A percentile compares a stretch with the other conserved stretches of the same genome.
These are phyloP conservation scores for Ceyx margarethae DNA, from an alignment of 2,113 vertebrate species.

Conservation along the genomic window DNA sequence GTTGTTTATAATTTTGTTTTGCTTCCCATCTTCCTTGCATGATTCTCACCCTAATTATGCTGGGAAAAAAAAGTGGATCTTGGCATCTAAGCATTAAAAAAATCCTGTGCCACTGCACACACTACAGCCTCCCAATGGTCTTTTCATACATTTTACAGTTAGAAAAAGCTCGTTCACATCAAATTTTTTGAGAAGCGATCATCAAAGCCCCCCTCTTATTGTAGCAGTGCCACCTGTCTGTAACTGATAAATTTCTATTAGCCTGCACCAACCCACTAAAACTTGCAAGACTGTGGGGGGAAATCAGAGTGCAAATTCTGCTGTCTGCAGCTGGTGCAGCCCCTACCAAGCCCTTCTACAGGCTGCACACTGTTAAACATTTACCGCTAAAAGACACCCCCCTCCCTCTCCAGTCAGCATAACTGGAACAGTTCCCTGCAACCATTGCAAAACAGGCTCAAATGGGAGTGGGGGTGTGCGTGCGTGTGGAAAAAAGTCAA, in stretches of 20 bases:
- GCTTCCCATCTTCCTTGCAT: neutral
- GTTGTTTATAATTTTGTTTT: neutral
- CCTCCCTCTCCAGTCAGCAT: neutral
- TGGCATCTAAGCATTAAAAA: neutral
- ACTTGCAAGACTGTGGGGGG: neutral
- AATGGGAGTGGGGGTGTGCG: neutral
- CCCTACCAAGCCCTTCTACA: neutral
- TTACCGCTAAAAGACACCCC: neutral
- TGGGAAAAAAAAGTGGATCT: neutral
- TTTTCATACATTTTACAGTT: neutral
- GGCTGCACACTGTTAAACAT: neutral
- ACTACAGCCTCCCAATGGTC: neutral
- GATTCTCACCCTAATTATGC: neutral
- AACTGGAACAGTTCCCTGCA: neutral
- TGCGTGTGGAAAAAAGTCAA: neutral
- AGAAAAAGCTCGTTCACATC: neutral
- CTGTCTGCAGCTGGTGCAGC: neutral
- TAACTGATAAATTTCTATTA: neutral
- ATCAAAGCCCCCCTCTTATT: neutral
- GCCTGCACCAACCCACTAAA: neutral
- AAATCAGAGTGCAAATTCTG: neutral
- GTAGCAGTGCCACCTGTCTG: neutral
- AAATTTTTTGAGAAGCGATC: neutral
- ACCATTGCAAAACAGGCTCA: neutral
- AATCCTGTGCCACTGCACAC: neutral